Conservation (phyloP, 2,888 invertebrate genomes). For the Byasa hedistus region DNA sequence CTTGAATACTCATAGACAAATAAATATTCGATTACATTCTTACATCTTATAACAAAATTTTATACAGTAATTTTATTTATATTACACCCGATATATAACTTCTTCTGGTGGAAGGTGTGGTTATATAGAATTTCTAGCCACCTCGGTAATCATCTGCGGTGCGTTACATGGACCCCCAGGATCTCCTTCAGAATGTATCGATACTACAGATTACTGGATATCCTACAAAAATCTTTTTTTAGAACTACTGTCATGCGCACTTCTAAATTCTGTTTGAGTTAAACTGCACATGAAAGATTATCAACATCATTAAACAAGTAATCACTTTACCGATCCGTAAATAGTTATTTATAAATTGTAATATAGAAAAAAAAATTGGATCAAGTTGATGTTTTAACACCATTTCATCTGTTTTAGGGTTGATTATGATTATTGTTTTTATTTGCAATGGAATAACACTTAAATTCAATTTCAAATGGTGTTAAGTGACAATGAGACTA, state of each 20-base stretch:
- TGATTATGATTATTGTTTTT: not conserved
- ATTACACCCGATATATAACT: no score
- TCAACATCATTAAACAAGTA: not conserved
- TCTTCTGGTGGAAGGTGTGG: no score
- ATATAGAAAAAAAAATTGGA: not conserved
- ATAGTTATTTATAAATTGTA: not conserved
- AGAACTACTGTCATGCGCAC: no score
- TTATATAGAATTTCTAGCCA: no score
- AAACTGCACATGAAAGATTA: not conserved
- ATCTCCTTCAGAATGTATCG: no score
- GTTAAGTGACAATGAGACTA: no score
- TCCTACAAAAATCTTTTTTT: no score
- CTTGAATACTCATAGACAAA: conserved; percentile 20
- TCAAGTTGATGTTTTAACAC: not conserved
- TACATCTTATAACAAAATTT: not conserved
- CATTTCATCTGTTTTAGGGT: not conserved
- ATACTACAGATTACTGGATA: no score
- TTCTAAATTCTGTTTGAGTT: not conserved
- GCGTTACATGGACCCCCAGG: no score
- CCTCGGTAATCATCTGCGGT: no score
- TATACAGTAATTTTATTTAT: not conserved
- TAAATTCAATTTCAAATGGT: no score
- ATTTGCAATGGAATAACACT: no score
- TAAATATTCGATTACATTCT: conserved; percentile 2
- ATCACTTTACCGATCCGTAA: not conserved